phyloP scores from a whole-genome alignment of 2,113 vertebrate genomes.

The Pedetes capensis region DNA sequence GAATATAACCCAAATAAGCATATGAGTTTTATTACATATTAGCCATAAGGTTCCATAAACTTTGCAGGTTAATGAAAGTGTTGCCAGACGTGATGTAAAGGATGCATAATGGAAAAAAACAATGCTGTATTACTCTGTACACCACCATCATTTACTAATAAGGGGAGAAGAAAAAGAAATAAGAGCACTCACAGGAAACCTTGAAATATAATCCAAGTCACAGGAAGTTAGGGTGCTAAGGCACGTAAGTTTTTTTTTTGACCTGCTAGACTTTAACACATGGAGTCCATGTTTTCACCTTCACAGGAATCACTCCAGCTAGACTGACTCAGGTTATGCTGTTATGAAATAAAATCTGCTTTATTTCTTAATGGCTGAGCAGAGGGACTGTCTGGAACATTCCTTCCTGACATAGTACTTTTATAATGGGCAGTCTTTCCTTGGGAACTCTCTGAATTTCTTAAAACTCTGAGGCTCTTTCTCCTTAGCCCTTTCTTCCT shows the following conservation, averaged over 20 bases:
- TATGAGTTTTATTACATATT: too few relatives aligned
- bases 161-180: too few relatives aligned
- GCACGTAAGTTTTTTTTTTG: background rate
- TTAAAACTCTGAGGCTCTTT: background rate
- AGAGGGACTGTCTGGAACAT: background rate
- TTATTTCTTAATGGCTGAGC: background rate
- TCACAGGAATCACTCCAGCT: background rate
- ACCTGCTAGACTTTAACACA: background rate
- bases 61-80: too few relatives aligned
- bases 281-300: background rate
- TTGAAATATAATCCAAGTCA: conserved; percentile 24
- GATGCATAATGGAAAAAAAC: too few relatives aligned
- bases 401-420: background rate
- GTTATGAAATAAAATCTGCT: background rate
- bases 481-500: background rate
- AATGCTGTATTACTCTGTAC: too few relatives aligned
- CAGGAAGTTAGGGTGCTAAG: background rate
- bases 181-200: background rate
- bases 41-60: too few relatives aligned
- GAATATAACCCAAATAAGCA: too few relatives aligned
- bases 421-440: background rate
- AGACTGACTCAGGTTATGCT: background rate
- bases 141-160: too few relatives aligned
- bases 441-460: background rate
- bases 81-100: too few relatives aligned